These are phyloP conservation scores for Brachionus rotundiformis DNA, from an alignment of 1,140 invertebrate species.

Conservation along the genomic window DNA sequence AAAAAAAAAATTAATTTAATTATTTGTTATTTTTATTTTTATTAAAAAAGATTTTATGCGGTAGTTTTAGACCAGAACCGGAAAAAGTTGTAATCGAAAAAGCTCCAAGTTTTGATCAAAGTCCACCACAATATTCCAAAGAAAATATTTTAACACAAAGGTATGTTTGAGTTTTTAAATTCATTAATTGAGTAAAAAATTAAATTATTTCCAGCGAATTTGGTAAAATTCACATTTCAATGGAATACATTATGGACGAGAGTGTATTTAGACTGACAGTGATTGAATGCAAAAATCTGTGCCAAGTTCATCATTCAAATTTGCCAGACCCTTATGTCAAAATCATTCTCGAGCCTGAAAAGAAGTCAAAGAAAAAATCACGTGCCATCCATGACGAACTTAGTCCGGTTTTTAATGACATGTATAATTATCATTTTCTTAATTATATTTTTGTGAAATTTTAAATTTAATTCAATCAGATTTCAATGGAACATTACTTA, in stretches of 20 bases:
- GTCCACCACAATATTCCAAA: background rate
- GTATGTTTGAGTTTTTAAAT: background rate
- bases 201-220: background rate
- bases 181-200: background rate
- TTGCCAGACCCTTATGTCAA: conserved; percentile 93
- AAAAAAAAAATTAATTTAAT: background rate
- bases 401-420: conserved; percentile 84
- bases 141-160: conserved; percentile 8
- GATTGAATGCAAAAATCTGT: conserved; percentile 69
- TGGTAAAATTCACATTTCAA: conserved; percentile 13
- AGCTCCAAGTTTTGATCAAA: background rate
- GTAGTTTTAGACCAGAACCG: background rate
- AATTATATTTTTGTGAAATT: background rate
- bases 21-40: background rate
- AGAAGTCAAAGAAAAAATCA: conserved; percentile 86
- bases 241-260: conserved; percentile 50
- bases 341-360: conserved; percentile 84
- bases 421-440: conserved; percentile 65
- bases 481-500: conserved; percentile 1
- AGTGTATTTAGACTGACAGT: conserved; percentile 53
- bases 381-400: conserved; percentile 76
- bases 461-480: background rate
- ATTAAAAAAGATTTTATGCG: background rate
- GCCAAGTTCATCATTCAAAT: conserved; percentile 79
- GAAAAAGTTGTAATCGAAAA: background rate